Base-by-base conservation (phyloP, 2,888 invertebrate genomes). In the Nineta flava region DNA sequence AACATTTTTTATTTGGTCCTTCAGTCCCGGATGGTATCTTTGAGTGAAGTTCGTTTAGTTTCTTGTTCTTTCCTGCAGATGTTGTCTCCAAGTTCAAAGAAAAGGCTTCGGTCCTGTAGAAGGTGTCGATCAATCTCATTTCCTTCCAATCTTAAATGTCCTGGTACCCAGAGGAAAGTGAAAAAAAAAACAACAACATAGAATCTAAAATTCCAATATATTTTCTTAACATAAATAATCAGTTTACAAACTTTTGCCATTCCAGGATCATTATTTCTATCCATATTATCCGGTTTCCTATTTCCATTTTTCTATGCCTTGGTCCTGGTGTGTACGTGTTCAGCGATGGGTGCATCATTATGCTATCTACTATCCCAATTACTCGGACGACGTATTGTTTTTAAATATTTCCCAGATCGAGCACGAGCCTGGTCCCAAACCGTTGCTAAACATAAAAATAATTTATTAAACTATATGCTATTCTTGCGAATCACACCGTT, bases 231-330 rank as follows among this genome's bases (percentile, higher is more conserved):
- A 67, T 59, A 41, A 46, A 44, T 32, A 49, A 55, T 57, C 70
- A 94, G 93, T 69, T 77, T 99, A 62, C 99, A 99, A 79, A 93
- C 97, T 53, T 99, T 99, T 74, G 97, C 97, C 61, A 99, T 99
- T 72, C 99, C 99, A 54, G 99, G 99, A 55, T 97, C 97, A 13
- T 82, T 99, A 62, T 99, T 97, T 65, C 74, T 99, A 49, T 97
- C 96, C 55, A 94, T 99, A 59, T 74, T 99, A 48, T 92, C 94
- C 53, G 99, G 99, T 54, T 99, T 95, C 66, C 72, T 99, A 40
- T 99, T 96, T 65, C 87, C 92, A 52, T 97, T 97, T 68, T 81
- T 84, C 45, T 65, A 90, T 56, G 99, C 99, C 6, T 68, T 99
- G 57, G 62, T 81, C 50, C 71, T 97, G 53, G 93, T 92, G 1